phyloP scores from a whole-genome alignment of 2,797 vertebrate genomes.

The Coreius guichenoti region DNA sequence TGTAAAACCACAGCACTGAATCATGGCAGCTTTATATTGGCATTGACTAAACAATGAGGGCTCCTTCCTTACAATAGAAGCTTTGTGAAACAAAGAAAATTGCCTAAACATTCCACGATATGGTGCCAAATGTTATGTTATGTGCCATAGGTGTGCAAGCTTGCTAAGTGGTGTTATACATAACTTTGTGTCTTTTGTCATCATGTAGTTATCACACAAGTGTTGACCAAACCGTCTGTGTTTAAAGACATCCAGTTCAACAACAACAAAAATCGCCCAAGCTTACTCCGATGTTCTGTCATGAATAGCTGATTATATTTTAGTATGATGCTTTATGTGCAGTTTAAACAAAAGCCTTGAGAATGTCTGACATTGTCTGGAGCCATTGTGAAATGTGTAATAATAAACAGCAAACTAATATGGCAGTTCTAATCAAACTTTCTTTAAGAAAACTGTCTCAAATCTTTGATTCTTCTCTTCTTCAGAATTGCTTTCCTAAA shows the following conservation, averaged over 20 bases:
- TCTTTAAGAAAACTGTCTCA: neutral
- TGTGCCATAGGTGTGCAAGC: conserved; percentile 29
- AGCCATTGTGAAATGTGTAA: conserved; percentile 77
- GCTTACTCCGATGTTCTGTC: conserved; percentile 70
- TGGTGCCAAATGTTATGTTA: conserved; percentile 8
- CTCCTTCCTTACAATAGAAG: conserved; percentile 20
- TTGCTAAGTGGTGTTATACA: conserved; percentile 71
- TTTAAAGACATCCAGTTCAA: conserved; percentile 52
- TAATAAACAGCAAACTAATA: conserved; percentile 72
- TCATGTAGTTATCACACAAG: conserved; percentile 57
- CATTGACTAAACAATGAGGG: conserved; percentile 37
- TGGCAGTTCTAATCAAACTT: conserved; percentile 1
- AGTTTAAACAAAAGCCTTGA: conserved; percentile 78
- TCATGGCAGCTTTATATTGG: conserved; percentile 69
- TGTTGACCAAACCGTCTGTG: conserved; percentile 71
- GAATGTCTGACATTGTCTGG: conserved; percentile 73
- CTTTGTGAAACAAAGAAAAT: conserved; percentile 43
- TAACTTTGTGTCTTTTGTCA: conserved; percentile 65
- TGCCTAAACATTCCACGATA: conserved; percentile 27
- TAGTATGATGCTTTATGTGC: conserved; percentile 73
- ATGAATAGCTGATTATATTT: conserved; percentile 65
- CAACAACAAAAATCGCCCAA: conserved; percentile 16
- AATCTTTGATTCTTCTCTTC: neutral
- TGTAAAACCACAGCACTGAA: conserved; percentile 57
- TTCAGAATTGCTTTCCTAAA: neutral